These are phyloP conservation scores for Cryptomyrus ogoouensis DNA, from an alignment of 2,113 vertebrate genomes.

Conservation along the genomic window DNA sequence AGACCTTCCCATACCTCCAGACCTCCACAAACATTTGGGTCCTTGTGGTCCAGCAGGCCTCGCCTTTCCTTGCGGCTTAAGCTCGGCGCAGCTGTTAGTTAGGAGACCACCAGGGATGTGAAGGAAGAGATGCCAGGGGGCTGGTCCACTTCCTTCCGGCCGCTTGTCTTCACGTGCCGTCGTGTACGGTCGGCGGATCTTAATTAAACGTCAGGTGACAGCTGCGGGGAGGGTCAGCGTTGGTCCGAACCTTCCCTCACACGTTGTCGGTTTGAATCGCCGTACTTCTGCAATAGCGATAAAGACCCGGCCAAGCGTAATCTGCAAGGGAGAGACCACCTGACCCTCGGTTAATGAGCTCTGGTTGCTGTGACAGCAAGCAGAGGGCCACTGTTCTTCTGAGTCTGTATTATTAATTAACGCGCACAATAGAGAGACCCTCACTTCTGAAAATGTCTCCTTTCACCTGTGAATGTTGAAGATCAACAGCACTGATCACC, in stretches of 20 bases:
- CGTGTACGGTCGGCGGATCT: not conserved
- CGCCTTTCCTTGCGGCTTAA: not conserved
- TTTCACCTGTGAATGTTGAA: conserved; percentile 20
- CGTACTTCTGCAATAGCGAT: not conserved
- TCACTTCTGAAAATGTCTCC: not conserved
- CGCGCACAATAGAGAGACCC: not conserved
- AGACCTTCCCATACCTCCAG: not conserved
- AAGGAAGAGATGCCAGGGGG: not conserved
- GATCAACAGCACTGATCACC: conserved; percentile 27
- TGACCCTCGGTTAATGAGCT: not conserved
- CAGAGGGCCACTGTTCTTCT: not conserved
- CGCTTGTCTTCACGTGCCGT: not conserved
- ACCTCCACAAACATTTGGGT: not conserved
- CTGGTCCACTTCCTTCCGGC: not conserved
- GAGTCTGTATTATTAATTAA: not conserved
- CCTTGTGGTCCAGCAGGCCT: not conserved
- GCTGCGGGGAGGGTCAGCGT: not conserved
- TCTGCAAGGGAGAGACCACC: not conserved
- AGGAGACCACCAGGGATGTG: not conserved
- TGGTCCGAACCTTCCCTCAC: not conserved
- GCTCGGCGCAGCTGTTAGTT: not conserved
- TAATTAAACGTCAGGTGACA: not conserved
- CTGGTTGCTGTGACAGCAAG: not conserved
- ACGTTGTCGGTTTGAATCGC: not conserved
- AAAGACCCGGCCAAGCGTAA: not conserved